These are phyloP conservation scores for Platysteira castanea DNA, from an alignment of 2,113 vertebrate species.

Conservation along the genomic window DNA sequence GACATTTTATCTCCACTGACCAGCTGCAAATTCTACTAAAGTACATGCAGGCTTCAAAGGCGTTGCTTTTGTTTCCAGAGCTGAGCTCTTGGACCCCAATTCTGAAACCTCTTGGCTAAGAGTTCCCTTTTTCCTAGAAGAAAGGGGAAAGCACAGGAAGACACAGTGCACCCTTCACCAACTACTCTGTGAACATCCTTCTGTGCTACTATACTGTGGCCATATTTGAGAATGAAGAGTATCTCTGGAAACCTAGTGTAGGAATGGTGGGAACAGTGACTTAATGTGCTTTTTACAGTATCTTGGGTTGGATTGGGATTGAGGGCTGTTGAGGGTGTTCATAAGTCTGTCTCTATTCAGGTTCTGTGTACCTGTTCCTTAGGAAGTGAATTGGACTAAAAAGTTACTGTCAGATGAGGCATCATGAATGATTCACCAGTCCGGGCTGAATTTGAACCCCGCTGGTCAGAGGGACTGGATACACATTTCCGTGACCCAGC, in stretches of 20 bases:
- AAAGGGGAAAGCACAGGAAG: not conserved
- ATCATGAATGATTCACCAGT: accelerated
- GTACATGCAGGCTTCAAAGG: not conserved
- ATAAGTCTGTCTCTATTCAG: not conserved
- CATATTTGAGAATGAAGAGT: not conserved
- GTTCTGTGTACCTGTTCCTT: not conserved
- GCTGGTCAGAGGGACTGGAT: not conserved
- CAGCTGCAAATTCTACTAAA: not conserved
- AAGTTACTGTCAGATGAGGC: not conserved
- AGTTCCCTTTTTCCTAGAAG: not conserved
- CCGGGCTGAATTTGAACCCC: not conserved
- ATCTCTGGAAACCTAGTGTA: not conserved
- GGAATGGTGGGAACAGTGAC: not conserved
- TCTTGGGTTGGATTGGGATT: not conserved
- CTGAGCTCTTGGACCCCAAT: not conserved
- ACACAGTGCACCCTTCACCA: not conserved
- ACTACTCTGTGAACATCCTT: not conserved
- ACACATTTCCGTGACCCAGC: not conserved
- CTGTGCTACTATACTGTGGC: not conserved
- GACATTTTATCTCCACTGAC: not conserved
- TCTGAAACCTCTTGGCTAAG: not conserved
- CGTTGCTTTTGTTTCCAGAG: not conserved
- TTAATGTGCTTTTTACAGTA: not conserved
- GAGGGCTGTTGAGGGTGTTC: not conserved
- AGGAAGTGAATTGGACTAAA: not conserved